A percentile compares a stretch with the other conserved stretches of the same genome.
Evolutionary conservation across 2,888 invertebrate species (phyloP).

Genomic region (Drosophila austrosaltans): DNA sequence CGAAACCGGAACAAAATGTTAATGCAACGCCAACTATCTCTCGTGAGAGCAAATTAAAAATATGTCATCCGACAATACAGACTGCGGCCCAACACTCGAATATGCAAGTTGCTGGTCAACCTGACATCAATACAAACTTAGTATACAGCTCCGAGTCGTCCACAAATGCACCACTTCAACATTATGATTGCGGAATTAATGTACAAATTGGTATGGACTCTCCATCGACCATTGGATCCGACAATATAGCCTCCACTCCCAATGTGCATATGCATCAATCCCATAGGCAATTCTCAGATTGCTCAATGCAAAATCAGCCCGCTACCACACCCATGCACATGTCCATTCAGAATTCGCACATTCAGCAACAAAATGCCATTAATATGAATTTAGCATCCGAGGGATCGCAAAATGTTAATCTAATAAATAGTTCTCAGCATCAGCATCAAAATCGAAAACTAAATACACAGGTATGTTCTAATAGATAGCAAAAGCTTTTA

Average conservation of each 20-base stretch:
- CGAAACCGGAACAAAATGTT: slow-evolving; percentile 66
- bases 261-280: slow-evolving; percentile 84
- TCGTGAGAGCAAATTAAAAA: slow-evolving; percentile 67
- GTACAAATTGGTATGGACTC: slow-evolving; percentile 94
- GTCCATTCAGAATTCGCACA: slow-evolving; percentile 87
- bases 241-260: slow-evolving; percentile 85
- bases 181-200: slow-evolving; percentile 92
- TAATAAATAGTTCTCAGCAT: slow-evolving; percentile 75
- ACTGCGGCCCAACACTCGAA: slow-evolving; percentile 40
- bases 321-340: slow-evolving; percentile 84
- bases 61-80: slow-evolving; percentile 48
- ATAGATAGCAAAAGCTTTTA: too few relatives aligned
- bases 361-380: slow-evolving; percentile 82
- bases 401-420: slow-evolving; percentile 83
- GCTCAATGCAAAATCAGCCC: slow-evolving; percentile 88
- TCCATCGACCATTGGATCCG: slow-evolving; percentile 92
- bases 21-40: slow-evolving; percentile 48
- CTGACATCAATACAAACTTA: slow-evolving; percentile 66
- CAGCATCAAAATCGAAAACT: slow-evolving; percentile 77
- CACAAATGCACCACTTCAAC: slow-evolving; percentile 89
- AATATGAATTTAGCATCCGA: slow-evolving; percentile 70
- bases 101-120: slow-evolving; percentile 70
- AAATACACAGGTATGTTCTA: slow-evolving; percentile 74
- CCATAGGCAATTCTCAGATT: slow-evolving; percentile 86
- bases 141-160: slow-evolving; percentile 94